These are phyloP conservation scores for Lutjanus argentimaculatus DNA, from an alignment of 2,797 vertebrate species.

Conservation along the genomic window DNA sequence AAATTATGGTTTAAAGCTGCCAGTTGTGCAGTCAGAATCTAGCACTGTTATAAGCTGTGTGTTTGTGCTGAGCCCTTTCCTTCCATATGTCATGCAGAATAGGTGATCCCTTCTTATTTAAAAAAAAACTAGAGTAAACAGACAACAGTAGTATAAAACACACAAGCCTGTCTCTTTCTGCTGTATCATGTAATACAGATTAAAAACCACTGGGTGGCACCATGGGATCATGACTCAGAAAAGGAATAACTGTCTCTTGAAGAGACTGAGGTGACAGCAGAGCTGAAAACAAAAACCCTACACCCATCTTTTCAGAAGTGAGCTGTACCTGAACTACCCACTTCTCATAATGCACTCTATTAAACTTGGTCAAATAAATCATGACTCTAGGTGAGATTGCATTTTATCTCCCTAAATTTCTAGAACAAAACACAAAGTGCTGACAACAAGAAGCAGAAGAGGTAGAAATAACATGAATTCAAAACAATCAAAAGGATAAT, in stretches of 20 bases:
- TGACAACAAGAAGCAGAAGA: constrained; percentile 4
- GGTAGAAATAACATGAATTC: not conserved
- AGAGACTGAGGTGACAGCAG: not conserved
- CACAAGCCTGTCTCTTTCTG: accelerated
- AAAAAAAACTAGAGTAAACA: not conserved
- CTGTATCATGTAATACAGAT: not conserved
- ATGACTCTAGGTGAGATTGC: not conserved
- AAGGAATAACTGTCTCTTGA: not conserved
- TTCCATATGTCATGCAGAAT: not conserved
- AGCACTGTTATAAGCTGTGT: not conserved
- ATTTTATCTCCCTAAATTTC: not conserved
- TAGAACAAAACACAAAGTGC: not conserved
- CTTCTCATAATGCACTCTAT: not conserved
- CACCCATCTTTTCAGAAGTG: not conserved
- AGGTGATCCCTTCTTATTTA: not conserved
- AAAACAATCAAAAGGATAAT: not conserved
- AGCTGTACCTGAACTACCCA: not conserved
- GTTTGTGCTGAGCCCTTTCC: not conserved
- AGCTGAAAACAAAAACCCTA: not conserved
- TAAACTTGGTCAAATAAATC: not conserved
- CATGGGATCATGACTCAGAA: constrained; percentile 5
- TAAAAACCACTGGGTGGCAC: constrained; percentile 70
- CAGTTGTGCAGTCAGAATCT: not conserved
- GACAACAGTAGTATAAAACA: not conserved
- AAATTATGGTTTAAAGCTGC: not conserved